phyloP scores from a whole-genome alignment of 2,888 invertebrate genomes.

The Drosophila monieri region DNA sequence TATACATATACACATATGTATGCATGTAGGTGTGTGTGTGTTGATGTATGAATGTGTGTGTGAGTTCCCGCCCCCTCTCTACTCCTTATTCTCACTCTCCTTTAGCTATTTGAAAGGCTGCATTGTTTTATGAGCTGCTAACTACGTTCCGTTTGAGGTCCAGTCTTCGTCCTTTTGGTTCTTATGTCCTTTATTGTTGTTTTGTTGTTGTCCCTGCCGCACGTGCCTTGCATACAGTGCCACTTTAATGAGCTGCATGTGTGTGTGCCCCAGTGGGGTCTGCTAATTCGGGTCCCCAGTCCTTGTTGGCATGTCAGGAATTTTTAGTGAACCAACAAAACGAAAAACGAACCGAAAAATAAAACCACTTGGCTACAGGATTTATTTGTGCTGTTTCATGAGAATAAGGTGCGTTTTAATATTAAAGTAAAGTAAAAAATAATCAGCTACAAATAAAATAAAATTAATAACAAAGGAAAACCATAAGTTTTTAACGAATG shows the following conservation, averaged over 20 bases:
- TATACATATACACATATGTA: conserved; percentile 13
- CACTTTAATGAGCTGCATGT: conserved; percentile 75
- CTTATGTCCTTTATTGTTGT: conserved; percentile 45
- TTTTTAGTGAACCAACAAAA: conserved; percentile 60
- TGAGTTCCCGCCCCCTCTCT: not conserved
- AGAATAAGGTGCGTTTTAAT: conserved; percentile 40
- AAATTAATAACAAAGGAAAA: not conserved
- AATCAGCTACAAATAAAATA: conserved; percentile 1
- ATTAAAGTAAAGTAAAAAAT: conserved; percentile 10
- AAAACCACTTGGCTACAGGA: conserved; percentile 43
- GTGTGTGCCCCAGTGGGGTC: conserved; percentile 48
- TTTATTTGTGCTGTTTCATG: conserved; percentile 54
- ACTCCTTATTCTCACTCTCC: not conserved
- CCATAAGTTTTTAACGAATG: not conserved
- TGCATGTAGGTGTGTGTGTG: not conserved
- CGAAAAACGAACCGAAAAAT: conserved; percentile 18
- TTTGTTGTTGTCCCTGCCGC: conserved; percentile 51
- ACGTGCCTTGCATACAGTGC: conserved; percentile 75
- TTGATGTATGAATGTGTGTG: not conserved
- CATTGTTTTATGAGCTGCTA: conserved; percentile 79
- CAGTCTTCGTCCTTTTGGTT: conserved; percentile 34
- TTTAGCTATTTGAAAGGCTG: conserved; percentile 21
- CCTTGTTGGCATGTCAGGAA: conserved; percentile 70
- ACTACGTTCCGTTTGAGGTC: conserved; percentile 66
- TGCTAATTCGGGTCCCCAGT: conserved; percentile 76